Base-by-base conservation (phyloP, 2,888 invertebrate species). In the Ophion slaviceki region DNA sequence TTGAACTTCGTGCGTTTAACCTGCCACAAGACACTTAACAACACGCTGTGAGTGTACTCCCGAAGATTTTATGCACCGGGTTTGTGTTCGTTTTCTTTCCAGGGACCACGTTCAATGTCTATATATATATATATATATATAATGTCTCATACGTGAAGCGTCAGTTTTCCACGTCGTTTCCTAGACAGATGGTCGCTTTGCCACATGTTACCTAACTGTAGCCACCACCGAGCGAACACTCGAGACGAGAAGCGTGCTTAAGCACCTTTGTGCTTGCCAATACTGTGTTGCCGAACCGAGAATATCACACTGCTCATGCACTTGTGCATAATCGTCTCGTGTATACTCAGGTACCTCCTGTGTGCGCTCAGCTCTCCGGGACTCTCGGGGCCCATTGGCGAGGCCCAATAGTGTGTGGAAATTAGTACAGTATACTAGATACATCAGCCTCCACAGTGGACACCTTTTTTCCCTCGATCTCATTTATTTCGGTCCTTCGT, bases 171-270 rank as follows among this genome's bases (percentile, higher is more conserved):
- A 7, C 59, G 80, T 86, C 66, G 80, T 83, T 87, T 86, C 82
- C 85, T 86, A 87, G 87, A 87, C 87, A 87, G 85, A 87, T 87
- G 87, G 87, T 85, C 77, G 76, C 78, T 78, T 78, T 78, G 80
- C 85, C 85, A 86, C 82, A 86, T 85, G 87, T 85, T 82, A 80
- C 53, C 64, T 79, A 61, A 84, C 84, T 84, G 84, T 84, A 80
- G 83, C 67, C 80, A 68, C 76, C 47, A 59, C 14, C 17, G 40
- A 36, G 40, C 11, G 11, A 45, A 61, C 24, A 24, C 24, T 20
- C 20, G 74, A 62, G 74, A 62, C 71, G 47, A 62, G 59, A 40
- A 36, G 67, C 24, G 61, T 53, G 62, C 71, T 82, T 32, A 64
- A 82, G 66, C 62, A 53, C 53, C 79, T 82, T 64, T 82, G 57